Evolutionary conservation across 2,113 vertebrate genomes (phyloP).

Genomic region (Xiphophorus maculatus): DNA sequence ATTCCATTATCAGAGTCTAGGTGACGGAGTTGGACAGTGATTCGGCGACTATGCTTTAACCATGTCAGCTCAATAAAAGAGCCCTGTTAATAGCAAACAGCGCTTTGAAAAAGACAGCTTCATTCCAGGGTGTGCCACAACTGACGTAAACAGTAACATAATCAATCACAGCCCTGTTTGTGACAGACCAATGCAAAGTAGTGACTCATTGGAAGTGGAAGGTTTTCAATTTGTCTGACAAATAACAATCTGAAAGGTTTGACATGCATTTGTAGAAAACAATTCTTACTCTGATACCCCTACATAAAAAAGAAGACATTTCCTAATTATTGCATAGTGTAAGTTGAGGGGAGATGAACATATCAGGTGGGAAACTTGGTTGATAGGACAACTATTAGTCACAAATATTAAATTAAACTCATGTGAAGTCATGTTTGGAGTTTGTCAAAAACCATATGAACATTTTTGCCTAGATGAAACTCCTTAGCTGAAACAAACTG

Average conservation of each 20-base stretch:
- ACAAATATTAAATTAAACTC: neutral
- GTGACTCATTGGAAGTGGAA: neutral
- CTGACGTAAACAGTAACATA: neutral
- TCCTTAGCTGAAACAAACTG: neutral
- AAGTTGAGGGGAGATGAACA: too few relatives aligned
- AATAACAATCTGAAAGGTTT: neutral
- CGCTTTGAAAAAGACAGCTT: slow-evolving; percentile 7
- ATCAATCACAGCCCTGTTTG: neutral
- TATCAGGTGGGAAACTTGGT: too few relatives aligned
- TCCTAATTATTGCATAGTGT: too few relatives aligned
- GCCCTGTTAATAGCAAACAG: slow-evolving; percentile 68
- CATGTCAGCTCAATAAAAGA: slow-evolving; percentile 35
- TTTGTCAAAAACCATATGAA: neutral
- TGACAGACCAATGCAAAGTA: neutral
- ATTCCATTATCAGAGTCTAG: slow-evolving; percentile 38
- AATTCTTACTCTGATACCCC: neutral
- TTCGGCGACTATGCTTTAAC: slow-evolving; percentile 24
- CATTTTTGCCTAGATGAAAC: neutral
- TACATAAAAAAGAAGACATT: too few relatives aligned
- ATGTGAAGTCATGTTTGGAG: too few relatives aligned
- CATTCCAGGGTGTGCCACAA: slow-evolving; percentile 15
- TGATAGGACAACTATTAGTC: neutral
- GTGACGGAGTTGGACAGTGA: slow-evolving; percentile 33
- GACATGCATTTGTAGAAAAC: neutral
- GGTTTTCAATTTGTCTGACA: neutral